Evolutionary conservation across 2,797 vertebrate species (phyloP), one percentile per base, ranked within the genome.

Genomic region (Vireo griseus): DNA sequence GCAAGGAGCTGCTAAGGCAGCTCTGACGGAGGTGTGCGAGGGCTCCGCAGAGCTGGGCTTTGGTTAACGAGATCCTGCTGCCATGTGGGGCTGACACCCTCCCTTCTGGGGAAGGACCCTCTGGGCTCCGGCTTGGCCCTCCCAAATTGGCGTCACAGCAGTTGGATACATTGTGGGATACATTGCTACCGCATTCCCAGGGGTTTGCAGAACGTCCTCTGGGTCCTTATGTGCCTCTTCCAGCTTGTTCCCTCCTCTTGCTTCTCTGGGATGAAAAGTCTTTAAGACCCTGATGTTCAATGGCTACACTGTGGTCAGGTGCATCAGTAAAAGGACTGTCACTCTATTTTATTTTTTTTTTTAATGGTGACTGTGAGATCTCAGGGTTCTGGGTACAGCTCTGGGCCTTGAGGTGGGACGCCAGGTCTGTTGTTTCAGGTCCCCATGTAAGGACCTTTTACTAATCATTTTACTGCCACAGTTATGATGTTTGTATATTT

Each of bases 91-190:
- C 35, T 44, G 66, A 3, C 28, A 26, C 25, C 19, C 24, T 69
- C n/a, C 50, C 14, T 44, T 54, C 25, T 16, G 19, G 40, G 10
- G 58, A 54, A 48, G 51, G 37, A 76, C 4, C 3, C 45, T 62
- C 50, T 40, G 54, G 54, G 24, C 69, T 86, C 33, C 5, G 28
- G 4, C 4, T 57, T 16, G 22, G 58, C 8, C n/a, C 8, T 92
- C 40, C 50, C 5, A 10, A 19, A 47, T 0, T 13, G 20, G 11
- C 8, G n/a, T 71, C 3, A 0, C 18, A 50, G 21, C 2, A 5
- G 16, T 24, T 63, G 58, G 45, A 10, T 10, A 1, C 9, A 0
- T 1, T 44, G 31, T 19, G 29, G 61, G 8, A 35, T 17, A n/a
- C n/a, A n/a, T 76, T 33, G 12, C 6, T 16, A 19, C 9, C 13